Evolutionary conservation across 2,888 invertebrate species (phyloP), one percentile per base, ranked within the genome.

Genomic region (Caenorhabditis panamensis): DNA sequence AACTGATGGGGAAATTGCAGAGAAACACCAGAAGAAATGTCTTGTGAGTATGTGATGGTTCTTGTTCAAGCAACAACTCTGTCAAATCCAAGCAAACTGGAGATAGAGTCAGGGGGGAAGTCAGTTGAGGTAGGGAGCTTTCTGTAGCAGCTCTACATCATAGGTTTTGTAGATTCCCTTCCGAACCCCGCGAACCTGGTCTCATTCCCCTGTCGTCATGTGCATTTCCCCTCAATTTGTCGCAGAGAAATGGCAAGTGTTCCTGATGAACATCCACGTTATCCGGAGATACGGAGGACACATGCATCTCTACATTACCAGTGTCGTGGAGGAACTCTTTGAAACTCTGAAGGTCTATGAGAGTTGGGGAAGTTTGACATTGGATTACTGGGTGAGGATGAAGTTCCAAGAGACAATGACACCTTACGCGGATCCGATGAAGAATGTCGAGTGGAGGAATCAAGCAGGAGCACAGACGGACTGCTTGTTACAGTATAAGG

Each of bases 391-490:
- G 85, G 24, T 78, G 9, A 44, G 83, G 22, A 76, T 85, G 71
- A 79, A 79, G 51, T 79, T 79, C 28, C 5, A 56, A 31, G 67
- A 79, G 8, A 73, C 79, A 11, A 11, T 13, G 20, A 44, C 62
- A 0, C 56, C 58, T 0, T 66, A 66, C 26, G 31, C 58, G 11
- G 71, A 84, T 49, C 82, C 82, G 26, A 85, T 82, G 54, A 49
- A 53, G 49, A 79, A 72, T 59, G 78, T 85, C 18, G 85, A 85
- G 62, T 85, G 83, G 72, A 76, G 85, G 24, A 83, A 81, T 61
- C 85, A 85, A 28, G 83, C 83, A 18, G 83, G 82, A 22, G 83
- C 83, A 20, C 85, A 85, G 58, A 83, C 83, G 0, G 83, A 83
- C 31, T 85, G 85, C 49, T 37, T 83, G 3, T 56, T 85, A 11